Evolutionary conservation across 2,888 invertebrate species (phyloP).

Genomic region (Acanthosepion lycidas): DNA sequence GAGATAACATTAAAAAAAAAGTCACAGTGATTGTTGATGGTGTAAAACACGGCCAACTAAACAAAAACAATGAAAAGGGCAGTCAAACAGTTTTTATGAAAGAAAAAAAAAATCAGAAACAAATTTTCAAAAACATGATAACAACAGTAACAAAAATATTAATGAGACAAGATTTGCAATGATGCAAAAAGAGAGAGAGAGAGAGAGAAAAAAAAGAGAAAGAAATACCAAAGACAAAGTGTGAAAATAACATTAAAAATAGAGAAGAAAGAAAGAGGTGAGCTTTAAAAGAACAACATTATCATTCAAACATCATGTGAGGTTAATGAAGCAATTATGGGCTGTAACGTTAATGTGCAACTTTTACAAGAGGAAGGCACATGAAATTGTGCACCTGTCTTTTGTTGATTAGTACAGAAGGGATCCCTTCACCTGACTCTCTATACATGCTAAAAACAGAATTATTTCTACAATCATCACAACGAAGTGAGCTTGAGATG

Average conservation of each 20-base stretch:
- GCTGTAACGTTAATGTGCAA: constrained; percentile 15
- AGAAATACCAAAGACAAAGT: neutral
- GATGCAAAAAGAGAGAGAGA: neutral
- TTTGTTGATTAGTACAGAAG: neutral
- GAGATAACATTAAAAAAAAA: neutral
- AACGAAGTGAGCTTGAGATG: neutral
- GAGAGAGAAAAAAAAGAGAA: neutral
- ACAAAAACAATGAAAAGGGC: neutral
- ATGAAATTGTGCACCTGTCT: neutral
- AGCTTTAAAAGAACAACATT: neutral
- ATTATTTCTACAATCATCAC: neutral
- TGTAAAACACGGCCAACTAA: constrained; percentile 38
- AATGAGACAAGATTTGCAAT: neutral
- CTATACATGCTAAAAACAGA: neutral
- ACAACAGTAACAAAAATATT: neutral
- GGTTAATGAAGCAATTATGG: constrained; percentile 2
- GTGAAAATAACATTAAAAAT: neutral
- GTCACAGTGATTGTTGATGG: neutral
- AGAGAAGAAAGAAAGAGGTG: neutral
- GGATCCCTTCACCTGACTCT: neutral
- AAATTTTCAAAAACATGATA: neutral
- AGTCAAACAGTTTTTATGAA: neutral
- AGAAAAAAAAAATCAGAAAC: neutral
- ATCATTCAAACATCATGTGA: neutral
- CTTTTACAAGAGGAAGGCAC: neutral